Evolutionary conservation across 2,888 invertebrate genomes (phyloP).

Genomic region (Drosophila stalkeri): DNA sequence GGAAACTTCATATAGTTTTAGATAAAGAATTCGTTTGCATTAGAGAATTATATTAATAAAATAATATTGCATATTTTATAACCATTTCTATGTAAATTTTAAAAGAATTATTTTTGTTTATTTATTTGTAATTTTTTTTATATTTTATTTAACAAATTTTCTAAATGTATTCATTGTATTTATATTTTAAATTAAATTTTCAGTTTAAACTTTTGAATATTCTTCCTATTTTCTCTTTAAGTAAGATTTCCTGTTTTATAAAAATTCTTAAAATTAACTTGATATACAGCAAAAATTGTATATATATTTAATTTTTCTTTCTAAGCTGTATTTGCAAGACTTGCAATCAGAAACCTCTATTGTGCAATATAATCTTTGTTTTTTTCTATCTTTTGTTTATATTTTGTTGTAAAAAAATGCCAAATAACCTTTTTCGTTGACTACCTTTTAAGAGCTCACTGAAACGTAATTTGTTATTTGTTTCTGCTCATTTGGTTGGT

Average conservation of each 20-base stretch:
- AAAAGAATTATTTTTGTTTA: no score
- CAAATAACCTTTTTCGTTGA: background rate
- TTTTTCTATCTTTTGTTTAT: background rate
- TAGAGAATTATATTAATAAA: no score
- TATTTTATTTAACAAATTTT: no score
- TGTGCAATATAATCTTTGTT: background rate
- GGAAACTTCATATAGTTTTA: no score
- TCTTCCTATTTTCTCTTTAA: no score
- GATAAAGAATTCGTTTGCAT: no score
- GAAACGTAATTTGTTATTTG: constrained; percentile 4
- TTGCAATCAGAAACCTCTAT: background rate
- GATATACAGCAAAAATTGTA: background rate
- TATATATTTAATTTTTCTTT: background rate
- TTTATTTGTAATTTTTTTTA: no score
- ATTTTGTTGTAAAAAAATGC: background rate
- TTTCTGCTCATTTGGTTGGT: constrained; percentile 1
- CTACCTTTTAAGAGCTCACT: constrained; percentile 9
- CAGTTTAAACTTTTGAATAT: no score
- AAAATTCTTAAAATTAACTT: background rate
- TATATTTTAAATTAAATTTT: no score
- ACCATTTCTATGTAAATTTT: no score
- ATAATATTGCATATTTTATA: no score
- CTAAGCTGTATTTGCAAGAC: background rate
- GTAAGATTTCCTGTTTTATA: background rate
- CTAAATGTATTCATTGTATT: no score